phyloP scores from a whole-genome alignment of 1,140 invertebrate genomes.

The Nephila pilipes region DNA sequence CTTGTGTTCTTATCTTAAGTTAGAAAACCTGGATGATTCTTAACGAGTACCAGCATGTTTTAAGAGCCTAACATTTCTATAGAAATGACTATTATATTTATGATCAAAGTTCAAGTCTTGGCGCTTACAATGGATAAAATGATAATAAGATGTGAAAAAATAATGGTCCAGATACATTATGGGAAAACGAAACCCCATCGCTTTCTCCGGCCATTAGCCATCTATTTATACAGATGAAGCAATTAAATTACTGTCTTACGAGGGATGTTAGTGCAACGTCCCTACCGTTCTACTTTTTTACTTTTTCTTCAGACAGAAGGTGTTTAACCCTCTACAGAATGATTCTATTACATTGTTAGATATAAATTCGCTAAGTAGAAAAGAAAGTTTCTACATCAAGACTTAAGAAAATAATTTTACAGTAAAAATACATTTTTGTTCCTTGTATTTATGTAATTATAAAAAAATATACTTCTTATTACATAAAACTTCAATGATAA shows the following conservation, averaged over 20 bases:
- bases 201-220: background rate
- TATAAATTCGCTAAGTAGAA: background rate
- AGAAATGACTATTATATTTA: background rate
- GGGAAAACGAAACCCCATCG: background rate
- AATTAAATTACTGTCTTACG: background rate
- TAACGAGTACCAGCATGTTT: too few relatives aligned
- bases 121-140: background rate
- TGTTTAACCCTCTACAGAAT: background rate
- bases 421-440: too few relatives aligned
- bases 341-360: background rate
- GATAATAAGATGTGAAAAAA: background rate
- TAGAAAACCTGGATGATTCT: too few relatives aligned
- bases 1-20: too few relatives aligned
- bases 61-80: background rate
- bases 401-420: background rate
- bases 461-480: too few relatives aligned
- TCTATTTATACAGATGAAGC: slow-evolving; percentile 2
- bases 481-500: too few relatives aligned
- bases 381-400: background rate
- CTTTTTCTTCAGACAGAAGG: background rate
- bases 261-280: background rate
- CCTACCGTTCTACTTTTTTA: background rate
- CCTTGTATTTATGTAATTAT: too few relatives aligned
- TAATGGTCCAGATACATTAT: background rate
- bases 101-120: background rate